Base-by-base conservation (phyloP, 2,888 invertebrate species). In the Acleris cristana region DNA sequence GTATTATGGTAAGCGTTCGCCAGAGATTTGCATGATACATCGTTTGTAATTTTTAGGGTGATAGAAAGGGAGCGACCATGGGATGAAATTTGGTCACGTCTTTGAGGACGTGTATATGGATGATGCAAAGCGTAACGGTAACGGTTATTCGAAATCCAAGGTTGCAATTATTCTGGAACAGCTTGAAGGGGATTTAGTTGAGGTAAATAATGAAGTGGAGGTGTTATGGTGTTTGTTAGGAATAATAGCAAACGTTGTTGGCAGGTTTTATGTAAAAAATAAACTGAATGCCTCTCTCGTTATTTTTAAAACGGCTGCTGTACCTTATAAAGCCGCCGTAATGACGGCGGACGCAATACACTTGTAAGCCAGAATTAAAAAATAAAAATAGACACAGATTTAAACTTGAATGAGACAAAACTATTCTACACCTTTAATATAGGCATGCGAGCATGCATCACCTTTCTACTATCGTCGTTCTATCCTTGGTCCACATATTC, bases 21-120 rank as follows among this genome's bases (percentile, higher is more conserved):
- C 30, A 40, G 67, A 67, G 62, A 67, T 67, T 67, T 67, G 67
- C 67, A 67, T 67, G 67, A 67, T 63, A 67, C 67, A 67, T 67
- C 67, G 67, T 58, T 67, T 67, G 67, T 63, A 67, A 63, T 67
- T 67, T 67, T 67, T 63, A 57, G 66, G 62, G 58, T 49, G 67
- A 62, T 67, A 57, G 62, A 61, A 45, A 62, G 30, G 40, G 14
- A 40, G 44, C 64, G 61, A 44, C 60, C 61, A 61, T 65, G 61
- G 12, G 45, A 44, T 19, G 48, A 59, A 61, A 56, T 61, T 61
- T 61, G 57, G 66, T 57, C 66, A 67, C 66, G 66, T 67, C 52
- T 53, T 49, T 30, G 26, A 51, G 58, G 23, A 49, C 48, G 45
- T 34, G 49, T 54, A 56, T 26, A 62, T 48, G 48, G 59, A 34